Conservation (phyloP, 1,140 invertebrate genomes). For the Caenorhabditis latens region DNA sequence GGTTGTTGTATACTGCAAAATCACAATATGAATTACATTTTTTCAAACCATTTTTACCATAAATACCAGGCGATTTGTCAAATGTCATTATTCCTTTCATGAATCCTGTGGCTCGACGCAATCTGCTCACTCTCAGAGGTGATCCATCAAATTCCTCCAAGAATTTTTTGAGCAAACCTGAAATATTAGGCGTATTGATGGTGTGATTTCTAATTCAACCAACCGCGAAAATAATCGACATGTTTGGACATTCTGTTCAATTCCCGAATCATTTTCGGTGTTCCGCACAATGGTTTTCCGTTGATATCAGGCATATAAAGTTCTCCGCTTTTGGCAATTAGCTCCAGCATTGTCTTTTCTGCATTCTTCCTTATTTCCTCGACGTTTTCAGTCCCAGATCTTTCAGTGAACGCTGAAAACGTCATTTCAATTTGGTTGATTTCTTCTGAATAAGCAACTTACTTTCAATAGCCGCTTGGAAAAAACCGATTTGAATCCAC, state of each 20-base stretch:
- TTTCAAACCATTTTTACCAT: not conserved
- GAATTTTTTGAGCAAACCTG: not conserved
- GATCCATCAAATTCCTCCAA: conserved; percentile 1
- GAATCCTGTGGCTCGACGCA: conserved; percentile 7
- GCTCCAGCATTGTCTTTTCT: not conserved
- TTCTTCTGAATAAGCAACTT: not conserved
- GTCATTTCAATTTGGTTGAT: not conserved
- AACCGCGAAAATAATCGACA: not conserved
- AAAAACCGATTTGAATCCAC: not conserved
- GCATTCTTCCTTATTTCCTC: not conserved
- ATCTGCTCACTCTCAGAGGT: not conserved
- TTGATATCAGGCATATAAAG: not conserved
- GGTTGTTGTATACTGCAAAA: conserved; percentile 21
- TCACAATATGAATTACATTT: not conserved
- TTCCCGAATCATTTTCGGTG: not conserved
- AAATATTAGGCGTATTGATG: not conserved
- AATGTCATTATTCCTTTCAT: conserved; percentile 17
- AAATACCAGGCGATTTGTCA: not conserved
- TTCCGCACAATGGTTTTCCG: not conserved
- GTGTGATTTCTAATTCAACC: too few relatives aligned
- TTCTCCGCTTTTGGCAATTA: not conserved
- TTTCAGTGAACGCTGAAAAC: not conserved
- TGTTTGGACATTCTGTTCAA: conserved; percentile 11
- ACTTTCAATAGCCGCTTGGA: not conserved
- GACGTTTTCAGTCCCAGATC: not conserved